A percentile compares a stretch with the other conserved stretches of the same genome.
Evolutionary conservation across 2,888 invertebrate genomes (phyloP).

Genomic region (Philereme transversata): DNA sequence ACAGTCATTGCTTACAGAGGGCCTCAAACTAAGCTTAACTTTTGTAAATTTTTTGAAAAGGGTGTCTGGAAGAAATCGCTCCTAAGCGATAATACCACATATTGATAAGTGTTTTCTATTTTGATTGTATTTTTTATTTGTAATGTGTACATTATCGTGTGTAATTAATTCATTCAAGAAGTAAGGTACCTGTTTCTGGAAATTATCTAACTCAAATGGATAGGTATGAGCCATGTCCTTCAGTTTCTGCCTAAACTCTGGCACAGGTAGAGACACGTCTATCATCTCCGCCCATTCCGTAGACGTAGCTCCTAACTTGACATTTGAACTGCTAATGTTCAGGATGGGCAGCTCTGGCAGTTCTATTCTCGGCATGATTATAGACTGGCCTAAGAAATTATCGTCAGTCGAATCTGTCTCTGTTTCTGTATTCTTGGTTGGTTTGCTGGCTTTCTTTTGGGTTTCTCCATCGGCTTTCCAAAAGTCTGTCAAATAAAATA

Average conservation of each 20-base stretch:
- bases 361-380: constrained; percentile 66
- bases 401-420: constrained; percentile 57
- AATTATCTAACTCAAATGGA: constrained; percentile 97
- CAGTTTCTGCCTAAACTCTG: constrained; percentile 91
- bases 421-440: constrained; percentile 44
- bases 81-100: no score
- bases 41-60: no score
- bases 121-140: no score
- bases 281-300: constrained; percentile 95
- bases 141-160: no score
- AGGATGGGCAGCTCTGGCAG: constrained; percentile 85
- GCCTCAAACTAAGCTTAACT: no score
- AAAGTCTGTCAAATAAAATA: constrained; percentile 52
- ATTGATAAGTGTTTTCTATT: no score
- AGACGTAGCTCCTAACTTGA: constrained; percentile 72
- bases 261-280: constrained; percentile 91
- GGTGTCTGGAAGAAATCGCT: no score
- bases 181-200: constrained; percentile 92
- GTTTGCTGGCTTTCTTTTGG: constrained; percentile 47
- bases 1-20: no score
- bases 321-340: constrained; percentile 85
- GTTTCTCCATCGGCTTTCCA: constrained; percentile 73
- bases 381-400: constrained; percentile 67
- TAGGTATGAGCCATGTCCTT: constrained; percentile 93
- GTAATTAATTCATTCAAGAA: no score